Evolutionary conservation across 2,888 invertebrate species (phyloP), one percentile per base, ranked within the genome.

Genomic region (Drosophila koepferae): DNA sequence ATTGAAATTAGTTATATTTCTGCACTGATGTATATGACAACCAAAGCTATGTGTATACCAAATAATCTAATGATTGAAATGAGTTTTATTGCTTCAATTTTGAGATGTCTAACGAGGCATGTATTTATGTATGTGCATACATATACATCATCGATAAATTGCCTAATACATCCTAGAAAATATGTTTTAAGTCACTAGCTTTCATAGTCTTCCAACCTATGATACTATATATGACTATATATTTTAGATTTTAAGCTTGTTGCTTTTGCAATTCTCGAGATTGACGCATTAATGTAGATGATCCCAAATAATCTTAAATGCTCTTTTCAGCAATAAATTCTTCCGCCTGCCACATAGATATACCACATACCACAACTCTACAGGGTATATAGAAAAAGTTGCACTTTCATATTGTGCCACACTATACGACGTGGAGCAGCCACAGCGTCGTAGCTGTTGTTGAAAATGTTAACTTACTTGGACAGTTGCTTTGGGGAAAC

Each of bases 401-500:
- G 46, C 55, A 71, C 34, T 34, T 14, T 68, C 53, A 18, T 53
- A 41, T 41, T 44, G 31, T 20, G 16, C 3, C 36, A 6, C 31
- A 5, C 34, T 38, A 49, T 34, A 28, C 8, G 36, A 14, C 36
- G 63, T 51, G 18, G 64, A 66, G 59, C 59, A 55, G 60, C 48
- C 64, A 46, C 69, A 63, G 43, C 41, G 51, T 60, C 79, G 79
- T 73, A 64, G 64, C 69, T 76, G 69, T 66, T 67, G 77, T 70
- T 67, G 77, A 65, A 76, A 69, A 63, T 72, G 67, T 59, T 74
- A 89, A 91, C 92, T 91, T 92, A 95, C 96, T 94, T 96, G 96
- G 55, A 97, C 95, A 59, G 96, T 96, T 74, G 96, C 97, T 92
- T 97, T 97, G 16, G 97, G 96, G 60, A 96, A 93, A 95, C 96